phyloP scores from a whole-genome alignment of 2,113 vertebrate species.

The Corynorhinus townsendii region DNA sequence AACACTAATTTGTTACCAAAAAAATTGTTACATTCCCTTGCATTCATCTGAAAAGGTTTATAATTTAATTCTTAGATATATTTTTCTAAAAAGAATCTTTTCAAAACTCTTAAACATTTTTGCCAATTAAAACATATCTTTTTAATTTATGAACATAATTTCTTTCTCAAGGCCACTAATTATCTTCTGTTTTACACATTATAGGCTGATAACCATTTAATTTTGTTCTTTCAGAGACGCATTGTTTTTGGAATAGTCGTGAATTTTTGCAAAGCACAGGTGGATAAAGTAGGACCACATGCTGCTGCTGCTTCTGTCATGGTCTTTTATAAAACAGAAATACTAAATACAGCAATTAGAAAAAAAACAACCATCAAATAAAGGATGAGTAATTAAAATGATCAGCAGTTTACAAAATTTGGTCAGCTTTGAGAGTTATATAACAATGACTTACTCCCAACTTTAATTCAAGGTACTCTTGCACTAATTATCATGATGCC shows the following conservation, averaged over 20 bases:
- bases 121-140: conserved; percentile 25
- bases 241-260: conserved; percentile 51
- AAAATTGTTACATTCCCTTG: not conserved
- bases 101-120: not conserved
- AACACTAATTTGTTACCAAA: not conserved
- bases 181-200: conserved; percentile 39
- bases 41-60: not conserved
- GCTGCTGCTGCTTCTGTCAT: conserved; percentile 61
- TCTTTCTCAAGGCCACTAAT: conserved; percentile 10
- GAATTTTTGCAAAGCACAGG: conserved; percentile 58
- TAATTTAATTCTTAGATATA: conserved; percentile 4
- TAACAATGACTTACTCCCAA: not conserved
- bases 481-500: not conserved
- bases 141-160: conserved; percentile 29
- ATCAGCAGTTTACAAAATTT: conserved; percentile 32
- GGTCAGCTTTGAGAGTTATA: conserved; percentile 1
- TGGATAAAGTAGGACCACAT: conserved; percentile 58
- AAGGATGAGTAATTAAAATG: not conserved
- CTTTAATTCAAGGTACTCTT: not conserved
- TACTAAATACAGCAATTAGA: conserved; percentile 33
- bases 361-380: conserved; percentile 24
- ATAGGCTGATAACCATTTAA: conserved; percentile 36
- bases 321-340: conserved; percentile 42
- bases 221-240: conserved; percentile 35
- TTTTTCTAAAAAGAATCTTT: conserved; percentile 30